These are phyloP conservation scores for Pangasianodon hypophthalmus DNA, from an alignment of 2,113 vertebrate genomes.

Conservation along the genomic window DNA sequence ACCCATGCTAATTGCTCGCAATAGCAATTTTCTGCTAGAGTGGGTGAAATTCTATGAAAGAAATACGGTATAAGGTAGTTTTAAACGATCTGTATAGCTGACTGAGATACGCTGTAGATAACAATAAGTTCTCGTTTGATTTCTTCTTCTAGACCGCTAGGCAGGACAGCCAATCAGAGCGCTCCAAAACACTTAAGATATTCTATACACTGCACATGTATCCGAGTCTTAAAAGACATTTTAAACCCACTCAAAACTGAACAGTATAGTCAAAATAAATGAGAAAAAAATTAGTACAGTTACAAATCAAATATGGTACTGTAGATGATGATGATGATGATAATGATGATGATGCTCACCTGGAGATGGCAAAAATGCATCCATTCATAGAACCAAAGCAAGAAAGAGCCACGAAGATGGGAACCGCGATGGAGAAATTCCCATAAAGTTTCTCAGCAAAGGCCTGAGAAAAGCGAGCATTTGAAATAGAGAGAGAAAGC, in stretches of 20 bases:
- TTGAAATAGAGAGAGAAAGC: constrained; percentile 10
- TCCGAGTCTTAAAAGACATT: not conserved
- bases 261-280: not conserved
- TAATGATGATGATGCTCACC: constrained; percentile 71
- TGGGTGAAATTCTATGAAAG: not conserved
- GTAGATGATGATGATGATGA: not conserved
- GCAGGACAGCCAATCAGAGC: not conserved
- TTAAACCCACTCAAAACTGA: not conserved
- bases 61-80: not conserved
- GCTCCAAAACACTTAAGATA: not conserved
- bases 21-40: not conserved
- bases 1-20: not conserved
- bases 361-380: constrained; percentile 86
- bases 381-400: constrained; percentile 97
- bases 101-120: not conserved
- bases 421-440: constrained; percentile 86
- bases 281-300: not conserved
- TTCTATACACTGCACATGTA: not conserved
- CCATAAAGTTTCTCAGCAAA: constrained; percentile 89
- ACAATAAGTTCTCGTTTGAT: not conserved
- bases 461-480: constrained; percentile 71
- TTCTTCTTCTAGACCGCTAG: not conserved
- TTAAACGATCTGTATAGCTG: not conserved
- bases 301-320: not conserved
- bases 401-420: constrained; percentile 91